phyloP scores from a whole-genome alignment of 2,797 vertebrate species.

The Sebastolobus altivelis region DNA sequence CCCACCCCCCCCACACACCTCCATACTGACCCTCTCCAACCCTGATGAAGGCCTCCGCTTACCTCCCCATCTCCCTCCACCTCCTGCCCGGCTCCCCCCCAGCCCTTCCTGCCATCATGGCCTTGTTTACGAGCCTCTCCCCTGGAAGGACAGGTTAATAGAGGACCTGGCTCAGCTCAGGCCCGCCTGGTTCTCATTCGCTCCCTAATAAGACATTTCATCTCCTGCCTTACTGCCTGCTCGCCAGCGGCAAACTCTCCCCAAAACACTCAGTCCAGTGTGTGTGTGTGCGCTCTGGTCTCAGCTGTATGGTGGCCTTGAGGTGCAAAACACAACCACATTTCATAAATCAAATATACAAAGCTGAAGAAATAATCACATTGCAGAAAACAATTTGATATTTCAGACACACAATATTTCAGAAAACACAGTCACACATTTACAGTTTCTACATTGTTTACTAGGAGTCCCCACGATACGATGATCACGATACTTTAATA shows the following conservation, averaged over 20 bases:
- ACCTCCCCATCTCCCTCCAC: slow-evolving; percentile 44
- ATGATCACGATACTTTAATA: too few species aligned
- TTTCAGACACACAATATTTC: neutral
- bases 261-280: slow-evolving; percentile 28
- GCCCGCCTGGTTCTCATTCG: slow-evolving; percentile 80
- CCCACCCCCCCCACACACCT: neutral
- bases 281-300: slow-evolving; percentile 6
- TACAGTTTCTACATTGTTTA: neutral
- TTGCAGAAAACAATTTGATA: neutral
- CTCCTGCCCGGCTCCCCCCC: slow-evolving; percentile 33
- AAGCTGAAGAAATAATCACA: slow-evolving; percentile 2
- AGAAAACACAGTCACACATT: neutral
- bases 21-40: slow-evolving; percentile 27
- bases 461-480: too few species aligned
- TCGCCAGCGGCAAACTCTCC: slow-evolving; percentile 49
- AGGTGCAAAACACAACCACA: slow-evolving; percentile 24
- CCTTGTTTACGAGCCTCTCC: slow-evolving; percentile 79
- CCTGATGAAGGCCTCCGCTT: slow-evolving; percentile 54
- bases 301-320: slow-evolving; percentile 15
- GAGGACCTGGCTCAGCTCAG: slow-evolving; percentile 76
- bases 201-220: slow-evolving; percentile 79
- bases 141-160: slow-evolving; percentile 79
- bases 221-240: slow-evolving; percentile 73
- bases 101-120: slow-evolving; percentile 66
- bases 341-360: slow-evolving; percentile 4